Evolutionary conservation across 1,140 invertebrate genomes (phyloP).

Genomic region (Habropoda laboriosa): DNA sequence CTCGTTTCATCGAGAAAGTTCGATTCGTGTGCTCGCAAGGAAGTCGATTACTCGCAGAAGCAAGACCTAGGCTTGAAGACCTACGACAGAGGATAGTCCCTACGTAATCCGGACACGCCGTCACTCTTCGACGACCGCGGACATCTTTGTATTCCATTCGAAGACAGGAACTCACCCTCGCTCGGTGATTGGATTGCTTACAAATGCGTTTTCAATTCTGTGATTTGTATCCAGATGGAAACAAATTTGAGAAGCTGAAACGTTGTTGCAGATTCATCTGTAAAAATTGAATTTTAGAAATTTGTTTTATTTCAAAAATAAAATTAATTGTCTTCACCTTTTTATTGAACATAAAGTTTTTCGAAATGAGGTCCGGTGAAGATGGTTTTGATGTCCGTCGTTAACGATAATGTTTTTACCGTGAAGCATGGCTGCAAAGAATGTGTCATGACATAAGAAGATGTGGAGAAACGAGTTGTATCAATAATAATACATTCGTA

Average conservation of each 20-base stretch:
- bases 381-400: background rate
- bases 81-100: slow-evolving; percentile 42
- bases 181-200: background rate
- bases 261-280: too few species aligned
- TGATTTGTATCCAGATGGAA: background rate
- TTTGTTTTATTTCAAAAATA: too few species aligned
- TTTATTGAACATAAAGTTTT: too few species aligned
- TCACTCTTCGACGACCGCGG: background rate
- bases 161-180: background rate
- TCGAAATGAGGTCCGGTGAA: background rate
- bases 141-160: background rate
- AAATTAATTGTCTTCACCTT: too few species aligned
- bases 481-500: background rate
- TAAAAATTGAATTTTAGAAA: background rate
- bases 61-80: slow-evolving; percentile 45
- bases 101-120: slow-evolving; percentile 15
- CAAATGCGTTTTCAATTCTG: background rate
- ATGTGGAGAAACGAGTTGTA: too few species aligned
- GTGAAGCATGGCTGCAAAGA: background rate
- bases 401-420: background rate
- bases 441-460: background rate
- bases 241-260: too few species aligned
- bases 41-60: slow-evolving; percentile 52
- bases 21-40: slow-evolving; percentile 43
- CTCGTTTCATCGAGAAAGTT: slow-evolving; percentile 47